These are phyloP conservation scores for Chaitophorus viminalis DNA, from an alignment of 2,888 invertebrate genomes.

Conservation along the genomic window DNA sequence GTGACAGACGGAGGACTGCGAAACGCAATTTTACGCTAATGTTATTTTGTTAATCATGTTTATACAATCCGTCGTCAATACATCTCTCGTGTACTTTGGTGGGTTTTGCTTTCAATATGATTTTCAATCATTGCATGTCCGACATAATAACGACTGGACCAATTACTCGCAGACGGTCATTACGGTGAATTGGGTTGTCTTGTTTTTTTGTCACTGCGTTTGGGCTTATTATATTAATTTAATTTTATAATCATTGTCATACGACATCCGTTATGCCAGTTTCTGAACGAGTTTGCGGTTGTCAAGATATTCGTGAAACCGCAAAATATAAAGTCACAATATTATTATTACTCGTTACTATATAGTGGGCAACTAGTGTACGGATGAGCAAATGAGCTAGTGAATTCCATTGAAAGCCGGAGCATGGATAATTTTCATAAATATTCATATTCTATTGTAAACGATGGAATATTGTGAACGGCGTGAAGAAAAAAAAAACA, in stretches of 20 bases:
- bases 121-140: not conserved
- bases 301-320: not conserved
- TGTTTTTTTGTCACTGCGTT: not conserved
- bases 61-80: not conserved
- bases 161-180: not conserved
- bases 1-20: not conserved
- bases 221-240: not conserved
- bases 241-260: slow-evolving; percentile 1
- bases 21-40: slow-evolving; percentile 26
- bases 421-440: slow-evolving; percentile 44
- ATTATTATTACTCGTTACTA: too few species aligned
- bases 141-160: not conserved
- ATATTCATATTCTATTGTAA: slow-evolving; percentile 29
- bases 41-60: slow-evolving; percentile 17
- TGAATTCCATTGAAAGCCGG: not conserved
- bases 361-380: not conserved
- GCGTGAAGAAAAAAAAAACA: slow-evolving; percentile 40
- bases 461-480: not conserved
- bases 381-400: slow-evolving; percentile 5
- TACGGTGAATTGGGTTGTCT: not conserved
- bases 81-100: not conserved
- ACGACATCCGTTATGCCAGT: slow-evolving; percentile 22
- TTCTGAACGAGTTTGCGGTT: slow-evolving; percentile 17
- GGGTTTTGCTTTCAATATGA: slow-evolving; percentile 21
- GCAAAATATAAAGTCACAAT: not conserved